Evolutionary conservation across 2,113 vertebrate species (phyloP), one percentile per base, ranked within the genome.

Genomic region (Trichomycterus rosablanca): DNA sequence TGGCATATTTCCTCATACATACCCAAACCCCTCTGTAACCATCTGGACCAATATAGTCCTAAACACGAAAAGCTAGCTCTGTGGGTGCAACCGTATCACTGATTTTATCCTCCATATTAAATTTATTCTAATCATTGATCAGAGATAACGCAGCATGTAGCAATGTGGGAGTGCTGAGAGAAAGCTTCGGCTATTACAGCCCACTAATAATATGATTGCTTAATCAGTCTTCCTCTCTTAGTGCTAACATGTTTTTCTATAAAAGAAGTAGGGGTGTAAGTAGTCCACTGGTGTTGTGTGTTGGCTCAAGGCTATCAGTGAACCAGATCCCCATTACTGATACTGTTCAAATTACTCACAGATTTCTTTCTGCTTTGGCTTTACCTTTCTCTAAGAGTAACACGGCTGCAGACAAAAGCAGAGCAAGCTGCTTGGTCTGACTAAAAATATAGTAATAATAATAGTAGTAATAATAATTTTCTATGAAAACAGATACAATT

Each of bases 311-410:
- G 46, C 67, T 43, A 23, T 62, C 40, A 15, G 15, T 3, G n/a
- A 40, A 53, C 40, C 7, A 56, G 71, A 70, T 74, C 20, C 81
- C 56, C 51, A 44, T 57, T 68, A 19, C 57, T 42, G 77, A 86
- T 88, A 78, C 70, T 48, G 52, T 39, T 76, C 60, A 86, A 87
- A 87, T 88, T 78, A 79, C 76, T 87, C 71, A 63, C 85, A 87
- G 84, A 85, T 82, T 86, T 72, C 40, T 66, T 23, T 35, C 51
- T 32, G 51, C 16, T 24, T 55, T 23, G 28, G 43, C 30, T 4
- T 42, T 26, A 20, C 16, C 18, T 44, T 35, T 74, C 54, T 44
- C 70, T 40, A 30, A 63, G 24, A 48, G 68, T 28, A 46, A 45
- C 54, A 51, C 48, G 52, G n/a, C n/a, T 16, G 56, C 22, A 60